phyloP scores from a whole-genome alignment of 2,888 invertebrate species.

The Ichneumon xanthorius region DNA sequence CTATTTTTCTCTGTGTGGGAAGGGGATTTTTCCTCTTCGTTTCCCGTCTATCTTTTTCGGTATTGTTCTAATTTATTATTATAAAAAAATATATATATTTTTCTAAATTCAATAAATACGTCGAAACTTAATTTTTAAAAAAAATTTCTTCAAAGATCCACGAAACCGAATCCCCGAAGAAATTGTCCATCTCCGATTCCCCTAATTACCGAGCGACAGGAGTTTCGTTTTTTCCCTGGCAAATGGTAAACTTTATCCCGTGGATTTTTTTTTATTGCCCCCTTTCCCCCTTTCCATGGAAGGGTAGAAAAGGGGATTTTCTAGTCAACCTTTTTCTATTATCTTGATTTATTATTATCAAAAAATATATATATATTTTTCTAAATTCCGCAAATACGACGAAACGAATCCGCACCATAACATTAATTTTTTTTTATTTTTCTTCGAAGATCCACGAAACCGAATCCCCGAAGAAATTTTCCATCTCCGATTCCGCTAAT shows the following conservation, averaged over 20 bases:
- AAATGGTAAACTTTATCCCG: constrained; percentile 39
- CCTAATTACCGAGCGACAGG: constrained; percentile 24
- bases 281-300: neutral
- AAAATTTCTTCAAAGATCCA: neutral
- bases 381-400: neutral
- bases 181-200: neutral
- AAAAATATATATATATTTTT: neutral
- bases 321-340: neutral
- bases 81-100: neutral
- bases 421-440: neutral
- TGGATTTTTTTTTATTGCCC: constrained; percentile 29
- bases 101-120: neutral
- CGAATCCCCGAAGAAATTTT: constrained; percentile 2
- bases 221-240: constrained; percentile 6
- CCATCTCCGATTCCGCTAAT: constrained; percentile 20
- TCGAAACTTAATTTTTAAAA: neutral
- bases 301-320: neutral
- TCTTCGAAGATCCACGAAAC: neutral
- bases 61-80: no score
- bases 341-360: no score
- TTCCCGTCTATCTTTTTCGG: neutral
- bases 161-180: neutral
- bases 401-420: neutral
- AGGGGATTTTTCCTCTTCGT: neutral
- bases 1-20: neutral